phyloP scores from a whole-genome alignment of 2,797 vertebrate species.

The Sebastes steindachneri region DNA sequence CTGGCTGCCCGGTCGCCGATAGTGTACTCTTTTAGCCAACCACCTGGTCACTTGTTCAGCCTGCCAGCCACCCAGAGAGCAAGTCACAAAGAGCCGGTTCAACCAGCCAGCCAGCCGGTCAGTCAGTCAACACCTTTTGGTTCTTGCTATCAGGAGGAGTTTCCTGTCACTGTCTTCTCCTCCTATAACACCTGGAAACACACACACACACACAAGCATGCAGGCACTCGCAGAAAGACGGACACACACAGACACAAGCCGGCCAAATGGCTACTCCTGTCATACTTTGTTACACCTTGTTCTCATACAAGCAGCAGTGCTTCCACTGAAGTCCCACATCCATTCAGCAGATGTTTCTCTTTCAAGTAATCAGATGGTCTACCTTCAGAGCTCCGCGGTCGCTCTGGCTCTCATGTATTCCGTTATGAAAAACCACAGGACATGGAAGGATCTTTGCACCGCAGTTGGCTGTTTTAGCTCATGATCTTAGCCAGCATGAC shows the following conservation, averaged over 20 bases:
- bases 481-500: slow-evolving; percentile 1
- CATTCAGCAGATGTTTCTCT: slow-evolving; percentile 60
- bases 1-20: neutral
- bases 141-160: slow-evolving; percentile 55
- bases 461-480: slow-evolving; percentile 4
- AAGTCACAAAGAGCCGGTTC: slow-evolving; percentile 14
- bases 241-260: slow-evolving; percentile 12
- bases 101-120: slow-evolving; percentile 19
- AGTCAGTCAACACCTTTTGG: slow-evolving; percentile 75
- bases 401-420: slow-evolving; percentile 2
- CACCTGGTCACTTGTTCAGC: slow-evolving; percentile 7
- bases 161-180: slow-evolving; percentile 65
- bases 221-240: slow-evolving; percentile 9
- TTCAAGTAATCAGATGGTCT: slow-evolving; percentile 28
- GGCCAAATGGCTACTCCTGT: slow-evolving; percentile 64
- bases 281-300: slow-evolving; percentile 55
- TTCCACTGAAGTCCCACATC: slow-evolving; percentile 26
- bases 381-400: slow-evolving; percentile 28
- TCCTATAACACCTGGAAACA: slow-evolving; percentile 64
- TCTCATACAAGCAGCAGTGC: slow-evolving; percentile 43
- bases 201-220: slow-evolving; percentile 22
- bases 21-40: slow-evolving; percentile 2
- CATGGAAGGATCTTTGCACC: neutral
- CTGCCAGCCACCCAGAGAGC: slow-evolving; percentile 47
- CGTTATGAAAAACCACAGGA: slow-evolving; percentile 19